phyloP scores from a whole-genome alignment of 2,797 vertebrate species.

The Pagetopsis macropterus region DNA sequence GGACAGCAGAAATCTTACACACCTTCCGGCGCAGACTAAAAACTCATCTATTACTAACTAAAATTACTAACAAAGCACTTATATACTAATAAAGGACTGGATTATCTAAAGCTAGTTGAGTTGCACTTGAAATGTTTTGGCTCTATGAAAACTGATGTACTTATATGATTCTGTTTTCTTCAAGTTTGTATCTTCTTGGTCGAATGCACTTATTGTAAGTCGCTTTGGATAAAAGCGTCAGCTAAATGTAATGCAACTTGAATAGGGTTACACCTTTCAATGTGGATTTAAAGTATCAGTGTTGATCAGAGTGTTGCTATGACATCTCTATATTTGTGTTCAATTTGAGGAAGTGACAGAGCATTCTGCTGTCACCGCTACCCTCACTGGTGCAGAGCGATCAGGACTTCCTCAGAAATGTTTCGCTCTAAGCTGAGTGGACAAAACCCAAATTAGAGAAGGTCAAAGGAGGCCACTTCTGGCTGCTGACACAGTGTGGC shows the following conservation, averaged over 20 bases:
- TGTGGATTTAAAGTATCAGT: background rate
- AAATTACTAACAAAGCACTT: no score
- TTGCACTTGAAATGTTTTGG: no score
- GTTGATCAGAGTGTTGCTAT: background rate
- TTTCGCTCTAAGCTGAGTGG: conserved; percentile 15
- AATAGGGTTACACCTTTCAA: background rate
- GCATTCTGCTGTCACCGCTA: conserved; percentile 8
- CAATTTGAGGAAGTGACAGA: conserved; percentile 62
- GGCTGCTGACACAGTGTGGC: background rate
- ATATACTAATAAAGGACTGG: no score
- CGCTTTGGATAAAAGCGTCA: no score
- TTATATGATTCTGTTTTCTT: no score
- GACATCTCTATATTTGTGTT: background rate
- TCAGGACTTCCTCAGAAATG: conserved; percentile 54
- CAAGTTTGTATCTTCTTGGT: no score
- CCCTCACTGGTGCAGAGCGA: conserved; percentile 5
- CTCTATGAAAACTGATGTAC: no score
- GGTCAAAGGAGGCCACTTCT: background rate
- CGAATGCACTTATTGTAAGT: no score
- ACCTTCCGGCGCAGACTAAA: no score
- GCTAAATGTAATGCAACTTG: background rate
- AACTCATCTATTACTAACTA: no score
- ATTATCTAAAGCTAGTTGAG: no score
- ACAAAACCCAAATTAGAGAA: background rate
- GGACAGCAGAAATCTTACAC: no score